These are phyloP conservation scores for Eulacestoma nigropectus DNA, from an alignment of 2,113 vertebrate species.

Conservation along the genomic window DNA sequence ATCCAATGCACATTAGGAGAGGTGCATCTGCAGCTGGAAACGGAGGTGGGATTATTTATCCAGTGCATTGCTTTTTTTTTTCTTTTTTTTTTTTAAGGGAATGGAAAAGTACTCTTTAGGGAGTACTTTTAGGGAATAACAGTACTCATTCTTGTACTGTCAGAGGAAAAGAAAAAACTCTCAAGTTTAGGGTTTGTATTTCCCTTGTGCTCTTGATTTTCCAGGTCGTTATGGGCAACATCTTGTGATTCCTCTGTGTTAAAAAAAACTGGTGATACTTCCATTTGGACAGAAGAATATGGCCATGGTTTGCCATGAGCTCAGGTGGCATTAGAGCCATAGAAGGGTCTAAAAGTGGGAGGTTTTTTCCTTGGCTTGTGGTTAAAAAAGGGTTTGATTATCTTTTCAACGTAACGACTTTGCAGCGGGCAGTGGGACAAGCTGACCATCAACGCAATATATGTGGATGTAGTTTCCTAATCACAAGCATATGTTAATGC, in stretches of 20 bases:
- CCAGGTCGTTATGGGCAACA: not conserved
- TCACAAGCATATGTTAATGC: not conserved
- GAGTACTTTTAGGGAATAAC: too few species aligned
- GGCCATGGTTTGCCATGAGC: not conserved
- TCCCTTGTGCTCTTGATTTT: not conserved
- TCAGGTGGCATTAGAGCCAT: not conserved
- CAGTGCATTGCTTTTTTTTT: not conserved
- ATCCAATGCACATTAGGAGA: accelerated
- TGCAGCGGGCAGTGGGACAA: not conserved
- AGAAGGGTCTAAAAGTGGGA: not conserved
- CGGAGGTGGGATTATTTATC: not conserved
- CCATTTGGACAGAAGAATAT: accelerated
- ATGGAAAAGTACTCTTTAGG: too few species aligned
- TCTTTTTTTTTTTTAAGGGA: not conserved
- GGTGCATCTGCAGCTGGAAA: not conserved
- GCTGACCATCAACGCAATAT: accelerated
- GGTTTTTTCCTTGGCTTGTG: accelerated
- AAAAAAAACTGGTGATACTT: not conserved
- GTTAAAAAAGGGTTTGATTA: not conserved
- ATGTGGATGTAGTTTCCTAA: not conserved
- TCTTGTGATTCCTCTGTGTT: not conserved
- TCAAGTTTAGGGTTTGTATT: not conserved
- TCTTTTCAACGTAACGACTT: not conserved
- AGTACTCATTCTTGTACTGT: not conserved
- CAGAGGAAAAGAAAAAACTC: not conserved